These are phyloP conservation scores for Diploscapter pachys DNA, from an alignment of 1,140 invertebrate species.

Conservation along the genomic window DNA sequence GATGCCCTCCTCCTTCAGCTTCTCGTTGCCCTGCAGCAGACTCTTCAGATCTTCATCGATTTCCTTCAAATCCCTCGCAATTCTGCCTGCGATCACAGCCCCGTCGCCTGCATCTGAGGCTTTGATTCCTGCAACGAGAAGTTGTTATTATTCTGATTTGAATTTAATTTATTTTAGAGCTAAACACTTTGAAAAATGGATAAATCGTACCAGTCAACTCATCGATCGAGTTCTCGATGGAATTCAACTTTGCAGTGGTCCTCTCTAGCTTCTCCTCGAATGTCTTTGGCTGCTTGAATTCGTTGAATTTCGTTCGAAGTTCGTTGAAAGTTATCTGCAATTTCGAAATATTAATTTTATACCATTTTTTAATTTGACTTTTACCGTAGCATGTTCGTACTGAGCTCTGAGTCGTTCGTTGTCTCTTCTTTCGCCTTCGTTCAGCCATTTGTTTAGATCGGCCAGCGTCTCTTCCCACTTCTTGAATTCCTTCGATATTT, in stretches of 20 bases:
- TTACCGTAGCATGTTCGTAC: slow-evolving; percentile 9
- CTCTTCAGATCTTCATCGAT: slow-evolving; percentile 10
- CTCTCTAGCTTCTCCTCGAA: slow-evolving; percentile 47
- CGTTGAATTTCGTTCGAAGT: slow-evolving; percentile 44
- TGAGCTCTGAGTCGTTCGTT: slow-evolving; percentile 7
- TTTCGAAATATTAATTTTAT: slow-evolving; percentile 1
- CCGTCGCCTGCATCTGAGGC: slow-evolving; percentile 20
- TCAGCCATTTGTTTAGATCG: slow-evolving; percentile 35
- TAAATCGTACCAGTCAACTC: slow-evolving; percentile 37
- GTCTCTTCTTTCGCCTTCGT: slow-evolving; percentile 1
- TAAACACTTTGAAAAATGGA: no score
- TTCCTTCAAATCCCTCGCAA: slow-evolving; percentile 2
- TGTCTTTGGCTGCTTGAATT: slow-evolving; percentile 53
- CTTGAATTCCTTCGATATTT: slow-evolving; percentile 38
- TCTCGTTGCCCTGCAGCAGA: slow-evolving; percentile 10
- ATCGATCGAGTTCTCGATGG: slow-evolving; percentile 48
- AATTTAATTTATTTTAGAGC: no score
- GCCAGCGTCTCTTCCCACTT: slow-evolving; percentile 46
- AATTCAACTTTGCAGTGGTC: slow-evolving; percentile 32
- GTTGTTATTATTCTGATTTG: no score
- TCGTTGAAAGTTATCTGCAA: slow-evolving; percentile 46
- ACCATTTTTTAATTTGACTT: background rate
- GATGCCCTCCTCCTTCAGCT: background rate
- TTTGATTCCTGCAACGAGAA: slow-evolving; percentile 11
- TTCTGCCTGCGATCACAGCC: slow-evolving; percentile 9